A percentile compares a stretch with the other conserved stretches of the same genome.
These are phyloP conservation scores for Bhutanitis thaidina DNA, from an alignment of 2,888 invertebrate species.

Conservation along the genomic window DNA sequence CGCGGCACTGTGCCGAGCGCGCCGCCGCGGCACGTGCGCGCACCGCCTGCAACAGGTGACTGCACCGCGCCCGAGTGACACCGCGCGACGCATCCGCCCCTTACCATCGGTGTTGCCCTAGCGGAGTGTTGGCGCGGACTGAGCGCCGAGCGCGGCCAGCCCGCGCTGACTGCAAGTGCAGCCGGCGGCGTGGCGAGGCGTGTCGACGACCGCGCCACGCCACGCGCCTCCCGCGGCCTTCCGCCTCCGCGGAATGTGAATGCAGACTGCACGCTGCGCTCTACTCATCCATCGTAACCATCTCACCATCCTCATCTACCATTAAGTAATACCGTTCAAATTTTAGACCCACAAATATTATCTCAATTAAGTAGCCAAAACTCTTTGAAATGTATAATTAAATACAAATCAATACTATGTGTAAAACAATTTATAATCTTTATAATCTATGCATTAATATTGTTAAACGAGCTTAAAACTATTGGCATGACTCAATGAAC, in stretches of 20 bases:
- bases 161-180: constrained; percentile 46
- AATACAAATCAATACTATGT: no score
- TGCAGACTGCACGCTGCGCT: constrained; percentile 1
- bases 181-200: constrained; percentile 34
- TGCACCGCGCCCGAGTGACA: constrained; percentile 41
- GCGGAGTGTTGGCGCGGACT: constrained; percentile 64
- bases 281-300: constrained; percentile 8
- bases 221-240: constrained; percentile 30
- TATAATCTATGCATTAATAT: no score
- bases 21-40: constrained; percentile 38
- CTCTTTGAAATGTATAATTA: no score
- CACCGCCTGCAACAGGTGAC: constrained; percentile 37
- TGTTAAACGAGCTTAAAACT: constrained; percentile 18
- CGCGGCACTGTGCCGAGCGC: constrained; percentile 44
- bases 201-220: constrained; percentile 34
- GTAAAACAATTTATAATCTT: background rate
- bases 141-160: constrained; percentile 32
- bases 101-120: constrained; percentile 48
- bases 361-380: no score
- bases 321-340: background rate
- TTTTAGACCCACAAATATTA: no score
- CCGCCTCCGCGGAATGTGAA: constrained; percentile 32
- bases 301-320: background rate
- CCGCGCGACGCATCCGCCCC: constrained; percentile 29
- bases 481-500: constrained; percentile 54